A percentile compares a stretch with the other conserved stretches of the same genome.
phyloP scores from a whole-genome alignment of 2,113 vertebrate species.

The Triplophysa dalaica region DNA sequence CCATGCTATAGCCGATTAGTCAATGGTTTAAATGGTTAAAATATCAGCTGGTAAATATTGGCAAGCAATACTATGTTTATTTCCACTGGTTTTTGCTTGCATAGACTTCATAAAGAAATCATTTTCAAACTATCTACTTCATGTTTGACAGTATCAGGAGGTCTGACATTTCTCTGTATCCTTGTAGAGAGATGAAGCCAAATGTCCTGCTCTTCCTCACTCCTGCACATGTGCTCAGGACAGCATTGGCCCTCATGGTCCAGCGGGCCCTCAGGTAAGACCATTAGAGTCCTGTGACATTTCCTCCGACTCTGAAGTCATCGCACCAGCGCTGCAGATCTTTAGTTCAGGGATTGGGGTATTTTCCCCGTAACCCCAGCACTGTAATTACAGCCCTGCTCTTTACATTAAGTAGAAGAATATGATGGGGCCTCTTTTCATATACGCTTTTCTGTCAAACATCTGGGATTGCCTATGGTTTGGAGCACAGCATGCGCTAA shows the following conservation, averaged over 20 bases:
- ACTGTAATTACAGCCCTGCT: slow-evolving; percentile 38
- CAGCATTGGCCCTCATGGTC: slow-evolving; percentile 91
- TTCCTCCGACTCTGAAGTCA: slow-evolving; percentile 39
- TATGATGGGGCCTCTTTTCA: slow-evolving; percentile 48
- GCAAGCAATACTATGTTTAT: neutral
- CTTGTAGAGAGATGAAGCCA: slow-evolving; percentile 92
- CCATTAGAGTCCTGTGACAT: slow-evolving; percentile 47
- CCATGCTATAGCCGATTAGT: no score
- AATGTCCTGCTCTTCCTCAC: slow-evolving; percentile 93
- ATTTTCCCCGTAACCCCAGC: slow-evolving; percentile 18
- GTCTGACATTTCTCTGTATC: slow-evolving; percentile 21
- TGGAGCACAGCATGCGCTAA: slow-evolving; percentile 50
- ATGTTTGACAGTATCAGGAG: neutral
- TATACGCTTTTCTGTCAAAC: slow-evolving; percentile 37
- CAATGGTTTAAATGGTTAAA: no score
- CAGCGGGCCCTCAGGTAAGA: slow-evolving; percentile 91
- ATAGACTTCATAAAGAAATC: no score
- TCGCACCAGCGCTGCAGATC: slow-evolving; percentile 31
- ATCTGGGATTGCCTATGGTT: slow-evolving; percentile 34
- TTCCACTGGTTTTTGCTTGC: neutral
- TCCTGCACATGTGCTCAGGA: slow-evolving; percentile 96
- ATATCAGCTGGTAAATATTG: no score
- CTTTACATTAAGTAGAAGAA: slow-evolving; percentile 42
- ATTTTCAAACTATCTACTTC: no score
- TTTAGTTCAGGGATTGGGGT: slow-evolving; percentile 44